Conservation (phyloP, 2,888 invertebrate species). For the Eurytoma californica region DNA sequence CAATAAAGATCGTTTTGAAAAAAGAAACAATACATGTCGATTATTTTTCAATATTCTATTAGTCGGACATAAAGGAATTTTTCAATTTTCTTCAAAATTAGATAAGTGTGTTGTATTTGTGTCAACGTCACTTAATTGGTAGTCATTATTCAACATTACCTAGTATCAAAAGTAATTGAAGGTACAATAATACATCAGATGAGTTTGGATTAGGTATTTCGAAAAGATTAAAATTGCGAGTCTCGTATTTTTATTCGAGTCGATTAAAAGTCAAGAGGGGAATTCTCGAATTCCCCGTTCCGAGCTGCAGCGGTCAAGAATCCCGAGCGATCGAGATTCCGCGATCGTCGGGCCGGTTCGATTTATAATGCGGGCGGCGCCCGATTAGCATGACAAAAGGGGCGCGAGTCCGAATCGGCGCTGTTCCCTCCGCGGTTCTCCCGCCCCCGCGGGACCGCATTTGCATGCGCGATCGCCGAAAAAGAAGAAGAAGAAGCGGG, state of each 20-base stretch:
- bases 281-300: neutral
- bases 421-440: neutral
- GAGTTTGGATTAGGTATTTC: no score
- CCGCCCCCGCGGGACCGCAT: neutral
- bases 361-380: conserved; percentile 29
- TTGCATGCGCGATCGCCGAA: conserved; percentile 13
- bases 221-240: no score
- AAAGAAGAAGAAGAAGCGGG: neutral
- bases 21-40: no score
- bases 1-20: no score
- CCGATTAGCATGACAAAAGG: conserved; percentile 49
- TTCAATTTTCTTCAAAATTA: no score
- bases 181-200: no score
- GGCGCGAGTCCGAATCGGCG: neutral
- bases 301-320: conserved; percentile 14
- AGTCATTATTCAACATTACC: no score
- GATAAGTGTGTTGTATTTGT: no score
- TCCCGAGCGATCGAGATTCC: conserved; percentile 33
- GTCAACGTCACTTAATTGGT: no score
- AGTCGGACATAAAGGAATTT: no score
- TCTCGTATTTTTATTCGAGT: neutral
- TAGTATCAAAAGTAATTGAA: no score
- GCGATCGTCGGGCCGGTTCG: conserved; percentile 26
- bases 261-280: conserved; percentile 22
- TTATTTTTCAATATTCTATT: no score